These are phyloP conservation scores for Pseudomyrmex concolor DNA, from an alignment of 1,140 invertebrate genomes.

Conservation along the genomic window DNA sequence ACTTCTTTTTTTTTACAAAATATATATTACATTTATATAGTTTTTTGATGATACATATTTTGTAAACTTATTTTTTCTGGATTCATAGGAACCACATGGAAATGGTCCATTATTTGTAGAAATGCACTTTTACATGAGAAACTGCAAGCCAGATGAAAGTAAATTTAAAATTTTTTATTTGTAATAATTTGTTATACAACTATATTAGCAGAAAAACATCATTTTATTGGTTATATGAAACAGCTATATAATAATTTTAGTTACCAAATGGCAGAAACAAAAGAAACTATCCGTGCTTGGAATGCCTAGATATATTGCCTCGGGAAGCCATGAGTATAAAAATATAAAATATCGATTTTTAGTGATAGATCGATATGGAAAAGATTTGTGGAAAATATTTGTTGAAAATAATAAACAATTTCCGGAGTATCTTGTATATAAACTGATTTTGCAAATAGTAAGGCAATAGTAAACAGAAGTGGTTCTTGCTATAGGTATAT, in stretches of 20 bases:
- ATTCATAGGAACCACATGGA: slow-evolving; percentile 92
- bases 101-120: slow-evolving; percentile 98
- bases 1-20: not conserved
- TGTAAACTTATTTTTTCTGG: slow-evolving; percentile 2
- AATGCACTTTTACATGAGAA: slow-evolving; percentile 96
- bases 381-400: slow-evolving; percentile 94
- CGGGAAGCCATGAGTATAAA: slow-evolving; percentile 92
- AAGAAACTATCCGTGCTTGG: slow-evolving; percentile 92
- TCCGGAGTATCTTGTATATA: slow-evolving; percentile 90
- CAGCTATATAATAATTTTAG: slow-evolving; percentile 84
- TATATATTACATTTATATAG: not conserved
- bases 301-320: slow-evolving; percentile 93
- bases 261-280: slow-evolving; percentile 90
- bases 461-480: slow-evolving; percentile 74
- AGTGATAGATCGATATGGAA: slow-evolving; percentile 96
- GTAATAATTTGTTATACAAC: not conserved
- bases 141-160: slow-evolving; percentile 93
- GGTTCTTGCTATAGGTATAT: slow-evolving; percentile 21
- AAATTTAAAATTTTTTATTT: slow-evolving; percentile 78
- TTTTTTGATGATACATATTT: slow-evolving; percentile 23
- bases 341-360: slow-evolving; percentile 94
- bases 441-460: slow-evolving; percentile 94
- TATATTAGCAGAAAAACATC: too few relatives aligned
- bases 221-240: too few relatives aligned
- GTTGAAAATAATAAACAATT: slow-evolving; percentile 89